Percentiles rank a stretch among this genome's conserved stretches.
Conservation (phyloP, 1,140 invertebrate genomes). For the Lepidurus couesii region DNA sequence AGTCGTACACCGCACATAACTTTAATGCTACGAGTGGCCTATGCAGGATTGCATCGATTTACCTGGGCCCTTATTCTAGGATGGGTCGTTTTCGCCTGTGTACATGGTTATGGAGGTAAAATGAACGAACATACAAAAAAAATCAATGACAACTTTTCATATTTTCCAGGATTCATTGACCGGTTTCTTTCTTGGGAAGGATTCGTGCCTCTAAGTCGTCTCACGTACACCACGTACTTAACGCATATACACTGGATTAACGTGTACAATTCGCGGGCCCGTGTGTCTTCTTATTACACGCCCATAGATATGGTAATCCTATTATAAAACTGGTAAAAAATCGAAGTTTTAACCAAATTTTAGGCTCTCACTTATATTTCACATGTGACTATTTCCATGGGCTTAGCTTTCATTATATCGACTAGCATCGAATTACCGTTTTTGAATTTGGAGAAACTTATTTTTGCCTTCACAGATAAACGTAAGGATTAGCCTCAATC, state of each 20-base stretch:
- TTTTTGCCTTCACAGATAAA: background rate
- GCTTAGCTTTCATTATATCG: background rate
- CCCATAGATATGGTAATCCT: background rate
- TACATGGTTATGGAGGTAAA: constrained; percentile 47
- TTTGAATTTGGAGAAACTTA: background rate
- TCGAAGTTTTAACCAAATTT: background rate
- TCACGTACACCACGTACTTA: constrained; percentile 66
- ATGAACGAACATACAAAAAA: background rate
- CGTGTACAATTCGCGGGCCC: background rate
- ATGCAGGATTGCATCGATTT: constrained; percentile 50
- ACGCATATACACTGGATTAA: constrained; percentile 41
- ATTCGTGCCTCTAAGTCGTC: constrained; percentile 61
- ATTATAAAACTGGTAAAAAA: background rate
- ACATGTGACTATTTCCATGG: background rate
- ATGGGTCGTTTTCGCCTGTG: constrained; percentile 52
- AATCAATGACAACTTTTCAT: background rate
- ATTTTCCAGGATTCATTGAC: constrained; percentile 53
- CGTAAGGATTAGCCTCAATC: background rate
- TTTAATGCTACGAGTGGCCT: constrained; percentile 49
- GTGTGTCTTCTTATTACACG: constrained; percentile 18
- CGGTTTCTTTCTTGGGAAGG: constrained; percentile 58
- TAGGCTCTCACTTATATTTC: background rate
- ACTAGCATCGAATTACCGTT: background rate
- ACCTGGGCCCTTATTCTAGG: constrained; percentile 51
- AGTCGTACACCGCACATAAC: constrained; percentile 7